Conservation (phyloP, 2,888 invertebrate species). For the Platycheirus rosarum region DNA sequence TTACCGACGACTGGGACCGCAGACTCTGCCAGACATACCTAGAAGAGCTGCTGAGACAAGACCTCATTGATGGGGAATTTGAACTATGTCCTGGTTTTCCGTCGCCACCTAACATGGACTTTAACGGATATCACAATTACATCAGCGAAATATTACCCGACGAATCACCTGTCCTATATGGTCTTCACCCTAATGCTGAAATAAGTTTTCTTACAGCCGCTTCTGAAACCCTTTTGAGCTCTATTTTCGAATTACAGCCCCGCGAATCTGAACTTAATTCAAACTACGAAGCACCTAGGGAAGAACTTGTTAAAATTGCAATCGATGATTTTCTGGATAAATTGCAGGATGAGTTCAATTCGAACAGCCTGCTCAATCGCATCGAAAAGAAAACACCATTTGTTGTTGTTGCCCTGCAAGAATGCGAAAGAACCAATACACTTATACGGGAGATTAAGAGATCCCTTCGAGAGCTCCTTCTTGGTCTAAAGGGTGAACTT, state of each 20-base stretch:
- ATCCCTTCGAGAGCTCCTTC: slow-evolving; percentile 92
- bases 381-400: slow-evolving; percentile 96
- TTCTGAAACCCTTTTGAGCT: slow-evolving; percentile 92
- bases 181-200: slow-evolving; percentile 97
- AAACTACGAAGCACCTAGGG: slow-evolving; percentile 87
- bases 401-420: slow-evolving; percentile 95
- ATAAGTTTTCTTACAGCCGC: slow-evolving; percentile 95
- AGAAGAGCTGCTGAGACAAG: slow-evolving; percentile 93
- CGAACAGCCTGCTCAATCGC: slow-evolving; percentile 92
- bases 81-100: slow-evolving; percentile 92
- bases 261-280: slow-evolving; percentile 85
- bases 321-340: slow-evolving; percentile 95
- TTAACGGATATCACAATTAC: slow-evolving; percentile 92
- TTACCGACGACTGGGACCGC: slow-evolving; percentile 98
- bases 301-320: slow-evolving; percentile 89
- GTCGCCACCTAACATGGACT: slow-evolving; percentile 95
- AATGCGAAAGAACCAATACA: slow-evolving; percentile 97
- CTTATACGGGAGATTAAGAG: slow-evolving; percentile 92
- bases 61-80: slow-evolving; percentile 93
- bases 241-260: slow-evolving; percentile 95
- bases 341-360: slow-evolving; percentile 94
- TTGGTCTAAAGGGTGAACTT: slow-evolving; percentile 96
- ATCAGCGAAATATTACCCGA: slow-evolving; percentile 93
- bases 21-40: slow-evolving; percentile 93
- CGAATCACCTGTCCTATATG: slow-evolving; percentile 95